phyloP scores from a whole-genome alignment of 2,113 vertebrate species.

The Phainopepla nitens region DNA sequence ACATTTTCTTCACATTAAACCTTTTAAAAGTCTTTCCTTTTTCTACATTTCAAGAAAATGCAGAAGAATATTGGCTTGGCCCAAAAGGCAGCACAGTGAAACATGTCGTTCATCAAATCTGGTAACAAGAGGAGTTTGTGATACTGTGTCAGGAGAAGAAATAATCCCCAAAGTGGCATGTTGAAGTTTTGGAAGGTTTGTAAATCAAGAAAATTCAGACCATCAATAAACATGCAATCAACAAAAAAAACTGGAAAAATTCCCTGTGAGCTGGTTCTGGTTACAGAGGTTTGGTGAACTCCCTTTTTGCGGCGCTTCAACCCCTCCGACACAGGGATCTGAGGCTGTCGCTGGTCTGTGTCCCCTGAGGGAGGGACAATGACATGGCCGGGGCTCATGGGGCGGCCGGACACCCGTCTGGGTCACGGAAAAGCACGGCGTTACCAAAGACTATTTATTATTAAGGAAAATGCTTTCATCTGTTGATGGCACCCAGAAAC shows the following conservation, averaged over 20 bases:
- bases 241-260: not conserved
- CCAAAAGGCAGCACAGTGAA: not conserved
- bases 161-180: not conserved
- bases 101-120: not conserved
- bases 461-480: slow-evolving; percentile 34
- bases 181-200: not conserved
- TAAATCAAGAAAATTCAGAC: not conserved
- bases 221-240: not conserved
- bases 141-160: not conserved
- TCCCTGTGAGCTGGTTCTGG: not conserved
- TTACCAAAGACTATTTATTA: not conserved
- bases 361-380: not conserved
- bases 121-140: not conserved
- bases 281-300: not conserved
- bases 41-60: not conserved
- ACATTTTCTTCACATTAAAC: slow-evolving; percentile 28
- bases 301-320: not conserved
- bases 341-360: not conserved
- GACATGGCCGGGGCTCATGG: not conserved
- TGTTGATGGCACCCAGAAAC: slow-evolving; percentile 35
- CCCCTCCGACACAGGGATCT: not conserved
- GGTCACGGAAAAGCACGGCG: not conserved
- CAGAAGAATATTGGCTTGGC: not conserved
- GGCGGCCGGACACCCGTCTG: not conserved
- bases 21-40: not conserved